Conservation (phyloP, 2,113 vertebrate genomes). For the Rhinopomastus cyanomelas region DNA sequence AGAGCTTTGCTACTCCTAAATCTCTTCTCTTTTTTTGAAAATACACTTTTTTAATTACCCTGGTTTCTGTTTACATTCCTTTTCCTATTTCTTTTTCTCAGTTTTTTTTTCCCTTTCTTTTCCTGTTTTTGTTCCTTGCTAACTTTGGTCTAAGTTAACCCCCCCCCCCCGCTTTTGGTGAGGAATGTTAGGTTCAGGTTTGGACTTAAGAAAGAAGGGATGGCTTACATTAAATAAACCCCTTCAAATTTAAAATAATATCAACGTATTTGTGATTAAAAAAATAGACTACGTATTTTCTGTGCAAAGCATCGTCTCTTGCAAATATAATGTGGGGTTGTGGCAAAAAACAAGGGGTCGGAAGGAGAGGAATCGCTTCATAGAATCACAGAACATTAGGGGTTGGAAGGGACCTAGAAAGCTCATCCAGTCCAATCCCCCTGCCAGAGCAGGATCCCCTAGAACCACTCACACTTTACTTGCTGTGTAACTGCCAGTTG, state of each 20-base stretch:
- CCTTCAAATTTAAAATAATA: background rate
- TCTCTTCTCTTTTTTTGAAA: slow-evolving; percentile 29
- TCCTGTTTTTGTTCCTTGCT: background rate
- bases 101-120: background rate
- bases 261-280: background rate
- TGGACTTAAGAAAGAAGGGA: background rate
- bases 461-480: too few relatives aligned
- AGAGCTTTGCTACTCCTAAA: slow-evolving; percentile 27
- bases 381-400: too few relatives aligned
- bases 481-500: slow-evolving; percentile 20
- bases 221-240: background rate
- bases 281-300: background rate
- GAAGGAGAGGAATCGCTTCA: slow-evolving; percentile 1
- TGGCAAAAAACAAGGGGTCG: background rate
- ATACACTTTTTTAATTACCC: background rate
- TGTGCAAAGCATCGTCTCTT: background rate
- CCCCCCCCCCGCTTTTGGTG: background rate
- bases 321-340: background rate
- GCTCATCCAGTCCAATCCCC: too few relatives aligned
- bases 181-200: background rate
- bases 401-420: too few relatives aligned
- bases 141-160: slow-evolving; percentile 11
- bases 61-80: slow-evolving; percentile 7
- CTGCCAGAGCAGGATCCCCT: too few relatives aligned
- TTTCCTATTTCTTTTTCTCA: background rate